Conservation (phyloP, 2,797 vertebrate species). For the Graptemys geographica region DNA sequence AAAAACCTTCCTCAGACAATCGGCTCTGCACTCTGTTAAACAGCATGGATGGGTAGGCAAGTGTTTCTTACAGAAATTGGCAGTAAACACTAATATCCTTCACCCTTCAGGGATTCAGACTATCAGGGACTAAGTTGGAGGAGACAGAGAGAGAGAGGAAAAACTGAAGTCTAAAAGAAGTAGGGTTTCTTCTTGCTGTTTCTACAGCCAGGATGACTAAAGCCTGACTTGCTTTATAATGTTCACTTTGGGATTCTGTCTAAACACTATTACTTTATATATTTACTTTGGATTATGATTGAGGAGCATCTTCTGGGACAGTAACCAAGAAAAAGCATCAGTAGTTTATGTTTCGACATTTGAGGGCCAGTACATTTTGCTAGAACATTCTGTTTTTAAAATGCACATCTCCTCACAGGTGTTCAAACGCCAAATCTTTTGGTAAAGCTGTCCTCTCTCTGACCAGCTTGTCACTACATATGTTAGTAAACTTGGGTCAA, state of each 20-base stretch:
- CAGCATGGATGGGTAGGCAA: background rate
- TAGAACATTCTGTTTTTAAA: slow-evolving; percentile 66
- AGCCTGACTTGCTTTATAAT: background rate
- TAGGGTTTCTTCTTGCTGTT: background rate
- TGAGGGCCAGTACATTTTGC: slow-evolving; percentile 61
- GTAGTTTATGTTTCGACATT: slow-evolving; percentile 64
- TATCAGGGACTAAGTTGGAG: background rate
- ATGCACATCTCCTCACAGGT: slow-evolving; percentile 73
- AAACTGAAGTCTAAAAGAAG: background rate
- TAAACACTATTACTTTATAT: background rate
- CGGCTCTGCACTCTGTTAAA: background rate
- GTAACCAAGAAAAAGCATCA: slow-evolving; percentile 47
- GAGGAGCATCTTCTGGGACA: slow-evolving; percentile 41
- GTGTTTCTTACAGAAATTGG: background rate
- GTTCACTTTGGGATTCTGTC: background rate
- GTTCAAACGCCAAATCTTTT: slow-evolving; percentile 66
- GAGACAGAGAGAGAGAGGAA: background rate
- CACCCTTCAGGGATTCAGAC: background rate
- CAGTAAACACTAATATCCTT: background rate
- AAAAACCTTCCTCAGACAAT: background rate
- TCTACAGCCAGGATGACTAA: background rate
- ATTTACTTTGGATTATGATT: slow-evolving; percentile 29
- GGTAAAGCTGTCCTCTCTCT: slow-evolving; percentile 59
- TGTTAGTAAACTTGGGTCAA: slow-evolving; percentile 38
- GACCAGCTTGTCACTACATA: slow-evolving; percentile 53